Evolutionary conservation across 2,797 vertebrate species (phyloP).

Genomic region (Saguinus oedipus): DNA sequence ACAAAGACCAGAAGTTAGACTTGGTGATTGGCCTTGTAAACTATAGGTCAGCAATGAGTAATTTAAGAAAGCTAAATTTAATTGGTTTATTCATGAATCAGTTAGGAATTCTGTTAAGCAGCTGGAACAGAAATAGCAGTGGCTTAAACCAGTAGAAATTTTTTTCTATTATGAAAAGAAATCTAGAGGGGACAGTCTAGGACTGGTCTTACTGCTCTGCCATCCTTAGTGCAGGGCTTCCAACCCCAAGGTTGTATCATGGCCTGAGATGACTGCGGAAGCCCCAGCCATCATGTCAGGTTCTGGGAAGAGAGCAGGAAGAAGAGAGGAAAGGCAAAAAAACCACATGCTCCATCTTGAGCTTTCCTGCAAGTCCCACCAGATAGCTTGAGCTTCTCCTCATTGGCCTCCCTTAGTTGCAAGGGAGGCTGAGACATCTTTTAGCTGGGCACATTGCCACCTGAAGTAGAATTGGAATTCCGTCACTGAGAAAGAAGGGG

Average conservation of each 20-base stretch:
- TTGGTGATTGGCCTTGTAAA: neutral
- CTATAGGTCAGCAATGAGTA: neutral
- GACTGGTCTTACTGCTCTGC: neutral
- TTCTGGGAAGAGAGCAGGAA: neutral
- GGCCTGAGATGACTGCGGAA: neutral
- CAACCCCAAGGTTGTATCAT: neutral
- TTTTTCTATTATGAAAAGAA: neutral
- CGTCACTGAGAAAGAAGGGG: neutral
- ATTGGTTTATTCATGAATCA: neutral
- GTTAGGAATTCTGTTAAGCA: neutral
- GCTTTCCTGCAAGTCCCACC: neutral
- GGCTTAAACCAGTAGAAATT: neutral
- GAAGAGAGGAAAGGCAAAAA: neutral
- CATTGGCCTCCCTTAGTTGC: neutral
- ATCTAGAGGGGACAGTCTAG: neutral
- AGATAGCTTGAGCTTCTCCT: neutral
- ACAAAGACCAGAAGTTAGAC: neutral
- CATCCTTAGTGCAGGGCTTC: neutral
- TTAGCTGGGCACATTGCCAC: neutral
- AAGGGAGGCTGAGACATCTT: neutral
- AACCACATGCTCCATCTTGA: neutral
- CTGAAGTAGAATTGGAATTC: neutral
- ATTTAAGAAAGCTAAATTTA: slow-evolving; percentile 13
- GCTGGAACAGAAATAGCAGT: neutral
- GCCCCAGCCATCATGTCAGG: neutral